Evolutionary conservation across 2,888 invertebrate genomes (phyloP), one percentile per base, ranked within the genome.

Genomic region (Cylindroiulus punctatus): DNA sequence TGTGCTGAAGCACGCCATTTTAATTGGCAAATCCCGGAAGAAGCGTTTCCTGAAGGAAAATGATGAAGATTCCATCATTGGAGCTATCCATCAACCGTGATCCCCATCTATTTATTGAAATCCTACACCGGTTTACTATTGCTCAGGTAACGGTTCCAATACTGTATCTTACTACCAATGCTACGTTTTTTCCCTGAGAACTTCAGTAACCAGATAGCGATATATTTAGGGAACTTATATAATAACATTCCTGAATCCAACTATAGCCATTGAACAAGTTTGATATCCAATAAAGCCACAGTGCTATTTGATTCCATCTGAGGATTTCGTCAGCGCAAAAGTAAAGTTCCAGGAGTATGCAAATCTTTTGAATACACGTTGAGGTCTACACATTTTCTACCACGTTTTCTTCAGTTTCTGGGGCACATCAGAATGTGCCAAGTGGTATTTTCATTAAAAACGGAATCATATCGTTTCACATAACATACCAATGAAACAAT

Each of bases 1-100:
- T 83, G 83, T 83, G 44, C 42, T 83, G 83, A 83, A 40, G 83
- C 44, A 40, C 83, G 44, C 22, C 42, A 44, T 83, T 83, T 83
- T 83, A 83, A 83, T 83, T 83, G 83, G 83, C 44, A 83, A 83
- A 83, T 83, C 83, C 83, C 40, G 83, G 40, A 40, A 40, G 5
- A 42, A 40, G 83, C 40, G 17, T 42, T 83, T 83, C 83, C 40
- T 83, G 83, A 36, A 82, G 82, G 81, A 82, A 82, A 82, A 82
- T 82, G 65, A 26, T 76, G 76, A 65, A 65, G 76, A 76, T 76
- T 76, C 76, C 76, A 76, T 76, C 76, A 76, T 76, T 30, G 76
- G 76, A 76, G 30, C 30, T 30, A 76, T 76, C 76, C 76, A 76
- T 76, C 76, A 76, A 76, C 30, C 26, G 14, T 30, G 30, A 32